Conservation (phyloP, 1,140 invertebrate species). For the Drosophila kanapiae region DNA sequence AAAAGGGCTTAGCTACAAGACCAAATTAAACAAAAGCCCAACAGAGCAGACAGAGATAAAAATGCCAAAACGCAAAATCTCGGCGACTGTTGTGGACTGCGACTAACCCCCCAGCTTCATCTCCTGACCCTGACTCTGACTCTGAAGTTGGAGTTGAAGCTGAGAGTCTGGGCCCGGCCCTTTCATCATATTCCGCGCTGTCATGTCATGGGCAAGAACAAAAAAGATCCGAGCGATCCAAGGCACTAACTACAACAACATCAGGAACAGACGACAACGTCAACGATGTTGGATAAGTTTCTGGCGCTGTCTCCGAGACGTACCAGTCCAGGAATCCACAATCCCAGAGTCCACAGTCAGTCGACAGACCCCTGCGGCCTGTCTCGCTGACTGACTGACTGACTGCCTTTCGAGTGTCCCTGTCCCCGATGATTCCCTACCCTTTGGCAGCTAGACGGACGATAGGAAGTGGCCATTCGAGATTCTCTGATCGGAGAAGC, state of each 20-base stretch:
- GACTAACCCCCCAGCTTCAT: slow-evolving; percentile 21
- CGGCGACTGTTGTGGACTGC: slow-evolving; percentile 35
- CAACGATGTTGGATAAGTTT: slow-evolving; percentile 79
- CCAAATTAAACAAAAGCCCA: slow-evolving; percentile 76
- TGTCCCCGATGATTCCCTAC: background rate
- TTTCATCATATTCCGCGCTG: slow-evolving; percentile 82
- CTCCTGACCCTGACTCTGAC: slow-evolving; percentile 35
- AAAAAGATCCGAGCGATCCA: slow-evolving; percentile 42
- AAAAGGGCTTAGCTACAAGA: slow-evolving; percentile 70
- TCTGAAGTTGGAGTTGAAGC: background rate
- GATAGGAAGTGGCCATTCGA: slow-evolving; percentile 47
- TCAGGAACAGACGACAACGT: slow-evolving; percentile 68
- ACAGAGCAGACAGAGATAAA: slow-evolving; percentile 53
- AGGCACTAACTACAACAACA: slow-evolving; percentile 15
- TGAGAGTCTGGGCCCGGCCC: slow-evolving; percentile 48
- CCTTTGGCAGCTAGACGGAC: slow-evolving; percentile 46
- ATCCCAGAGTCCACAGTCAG: slow-evolving; percentile 7
- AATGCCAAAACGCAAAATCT: slow-evolving; percentile 48
- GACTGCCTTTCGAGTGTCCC: slow-evolving; percentile 45
- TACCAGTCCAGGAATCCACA: slow-evolving; percentile 37
- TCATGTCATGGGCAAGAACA: slow-evolving; percentile 73
- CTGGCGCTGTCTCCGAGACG: slow-evolving; percentile 63
- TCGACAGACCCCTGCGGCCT: slow-evolving; percentile 44
- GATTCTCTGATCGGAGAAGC: slow-evolving; percentile 21
- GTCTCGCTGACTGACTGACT: slow-evolving; percentile 46